A percentile compares a stretch with the other conserved stretches of the same genome.
These are phyloP conservation scores for Osmoderma eremita DNA, from an alignment of 2,888 invertebrate genomes.

Conservation along the genomic window DNA sequence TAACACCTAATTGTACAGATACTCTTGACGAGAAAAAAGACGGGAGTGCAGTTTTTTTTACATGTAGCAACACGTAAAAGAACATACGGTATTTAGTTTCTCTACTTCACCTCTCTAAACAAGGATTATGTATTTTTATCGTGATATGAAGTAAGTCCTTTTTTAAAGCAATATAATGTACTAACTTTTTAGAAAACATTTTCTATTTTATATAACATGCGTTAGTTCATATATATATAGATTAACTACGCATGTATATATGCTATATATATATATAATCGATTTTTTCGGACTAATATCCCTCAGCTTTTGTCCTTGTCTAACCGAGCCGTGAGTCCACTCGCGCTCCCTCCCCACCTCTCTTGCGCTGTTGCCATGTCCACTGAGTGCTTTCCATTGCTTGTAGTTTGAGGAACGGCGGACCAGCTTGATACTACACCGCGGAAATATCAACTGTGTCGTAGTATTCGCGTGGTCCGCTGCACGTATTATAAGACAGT, in stretches of 20 bases:
- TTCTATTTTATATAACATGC: conserved; percentile 25
- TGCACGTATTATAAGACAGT: conserved; percentile 56
- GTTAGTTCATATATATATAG: conserved; percentile 16
- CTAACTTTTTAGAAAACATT: conserved; percentile 35
- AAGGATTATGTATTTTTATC: conserved; percentile 33
- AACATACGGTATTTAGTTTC: conserved; percentile 17
- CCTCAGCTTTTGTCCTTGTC: conserved; percentile 35
- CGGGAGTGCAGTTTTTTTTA: conserved; percentile 29
- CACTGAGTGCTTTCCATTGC: conserved; percentile 58
- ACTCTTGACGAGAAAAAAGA: background rate
- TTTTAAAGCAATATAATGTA: conserved; percentile 32
- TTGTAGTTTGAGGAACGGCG: conserved; percentile 53
- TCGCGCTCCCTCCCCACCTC: conserved; percentile 28
- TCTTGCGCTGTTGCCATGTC: conserved; percentile 57
- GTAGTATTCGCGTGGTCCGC: conserved; percentile 46
- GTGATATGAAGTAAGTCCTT: conserved; percentile 31
- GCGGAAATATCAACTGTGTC: conserved; percentile 50
- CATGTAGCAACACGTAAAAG: background rate
- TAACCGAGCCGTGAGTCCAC: conserved; percentile 21
- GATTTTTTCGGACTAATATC: conserved; percentile 36
- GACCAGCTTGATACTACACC: conserved; percentile 20
- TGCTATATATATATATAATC: conserved; percentile 43
- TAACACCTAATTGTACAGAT: background rate
- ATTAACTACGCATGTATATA: conserved; percentile 36
- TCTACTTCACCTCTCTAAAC: conserved; percentile 31